Conservation (phyloP, 2,113 vertebrate genomes). For the Erythrolamprus reginae region DNA sequence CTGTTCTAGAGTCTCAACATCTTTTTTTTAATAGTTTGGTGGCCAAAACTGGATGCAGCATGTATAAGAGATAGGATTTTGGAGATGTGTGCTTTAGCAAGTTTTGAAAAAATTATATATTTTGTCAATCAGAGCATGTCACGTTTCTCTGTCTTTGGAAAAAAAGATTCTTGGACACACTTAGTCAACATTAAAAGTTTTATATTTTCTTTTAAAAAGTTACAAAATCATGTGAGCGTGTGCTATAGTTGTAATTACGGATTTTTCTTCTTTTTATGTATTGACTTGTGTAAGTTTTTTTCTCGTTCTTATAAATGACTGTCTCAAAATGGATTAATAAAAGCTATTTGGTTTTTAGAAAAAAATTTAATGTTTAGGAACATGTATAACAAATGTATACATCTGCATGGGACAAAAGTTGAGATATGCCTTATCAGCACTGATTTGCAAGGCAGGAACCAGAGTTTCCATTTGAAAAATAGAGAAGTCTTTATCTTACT, state of each 20-base stretch:
- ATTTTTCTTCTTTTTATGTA: background rate
- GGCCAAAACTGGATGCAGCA: no score
- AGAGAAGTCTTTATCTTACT: constrained; percentile 37
- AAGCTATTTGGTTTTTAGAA: background rate
- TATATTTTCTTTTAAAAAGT: background rate
- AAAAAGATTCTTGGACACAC: background rate
- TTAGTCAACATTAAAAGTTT: background rate
- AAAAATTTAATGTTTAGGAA: background rate
- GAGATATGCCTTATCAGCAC: constrained; percentile 14
- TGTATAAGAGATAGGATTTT: background rate
- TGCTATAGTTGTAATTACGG: background rate
- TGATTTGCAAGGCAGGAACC: constrained; percentile 29
- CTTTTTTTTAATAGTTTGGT: no score
- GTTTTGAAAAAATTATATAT: background rate
- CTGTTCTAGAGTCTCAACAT: no score
- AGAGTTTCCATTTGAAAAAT: constrained; percentile 8
- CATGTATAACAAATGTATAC: constrained; percentile 9
- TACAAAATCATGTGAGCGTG: background rate
- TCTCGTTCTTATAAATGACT: background rate
- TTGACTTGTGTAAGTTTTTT: background rate
- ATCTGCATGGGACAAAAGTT: background rate
- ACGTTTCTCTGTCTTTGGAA: background rate
- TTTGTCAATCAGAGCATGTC: background rate
- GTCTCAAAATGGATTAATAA: background rate
- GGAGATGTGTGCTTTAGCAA: background rate